These are phyloP conservation scores for Takifugu ocellatus DNA, from an alignment of 2,797 vertebrate genomes.

Conservation along the genomic window DNA sequence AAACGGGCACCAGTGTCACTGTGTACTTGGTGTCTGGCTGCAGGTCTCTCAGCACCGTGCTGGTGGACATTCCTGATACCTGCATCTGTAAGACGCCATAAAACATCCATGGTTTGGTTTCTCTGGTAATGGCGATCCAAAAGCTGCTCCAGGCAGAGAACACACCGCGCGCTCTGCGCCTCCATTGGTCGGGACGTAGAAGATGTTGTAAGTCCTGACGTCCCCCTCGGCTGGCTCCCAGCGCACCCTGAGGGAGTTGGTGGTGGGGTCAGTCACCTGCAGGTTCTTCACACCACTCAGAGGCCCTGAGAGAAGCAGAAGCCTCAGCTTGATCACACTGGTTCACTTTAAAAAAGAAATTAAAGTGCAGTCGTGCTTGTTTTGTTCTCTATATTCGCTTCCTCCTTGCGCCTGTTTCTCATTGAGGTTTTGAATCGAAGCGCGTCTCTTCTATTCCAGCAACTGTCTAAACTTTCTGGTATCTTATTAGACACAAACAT, in stretches of 20 bases:
- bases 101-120: background rate
- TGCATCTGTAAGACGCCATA: constrained; percentile 70
- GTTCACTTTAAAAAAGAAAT: too few species aligned
- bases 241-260: constrained; percentile 87
- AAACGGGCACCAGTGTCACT: constrained; percentile 86
- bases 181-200: constrained; percentile 81
- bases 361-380: too few species aligned
- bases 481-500: constrained; percentile 4
- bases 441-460: background rate
- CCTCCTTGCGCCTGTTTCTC: too few species aligned
- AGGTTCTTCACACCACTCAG: constrained; percentile 87
- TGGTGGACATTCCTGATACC: constrained; percentile 88
- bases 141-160: constrained; percentile 19
- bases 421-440: too few species aligned
- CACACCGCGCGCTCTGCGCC: constrained; percentile 80
- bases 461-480: constrained; percentile 4
- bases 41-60: constrained; percentile 84
- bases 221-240: constrained; percentile 94
- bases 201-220: constrained; percentile 87
- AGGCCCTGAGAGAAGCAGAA: constrained; percentile 75
- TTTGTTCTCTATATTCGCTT: too few species aligned
- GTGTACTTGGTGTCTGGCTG: constrained; percentile 86
- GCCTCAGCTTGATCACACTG: too few species aligned
- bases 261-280: constrained; percentile 88
- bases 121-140: background rate